Percentiles rank a stretch among this genome's conserved stretches.
Conservation (phyloP, 2,797 vertebrate genomes). For the Clarias pachynema region DNA sequence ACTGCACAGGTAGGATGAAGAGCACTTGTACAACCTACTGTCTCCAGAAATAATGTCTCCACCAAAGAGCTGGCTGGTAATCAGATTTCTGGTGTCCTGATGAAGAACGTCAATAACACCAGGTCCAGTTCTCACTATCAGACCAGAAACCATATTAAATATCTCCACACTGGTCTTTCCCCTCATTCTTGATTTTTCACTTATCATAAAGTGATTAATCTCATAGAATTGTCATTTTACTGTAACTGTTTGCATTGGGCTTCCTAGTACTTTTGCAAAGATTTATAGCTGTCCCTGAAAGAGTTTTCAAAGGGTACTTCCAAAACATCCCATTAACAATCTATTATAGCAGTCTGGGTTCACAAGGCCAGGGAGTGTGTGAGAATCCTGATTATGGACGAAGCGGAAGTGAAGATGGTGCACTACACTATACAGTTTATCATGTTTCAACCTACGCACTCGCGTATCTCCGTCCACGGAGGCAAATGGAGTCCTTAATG, state of each 20-base stretch:
- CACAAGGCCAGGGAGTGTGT: not conserved
- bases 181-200: constrained; percentile 19
- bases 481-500: not conserved
- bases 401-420: not conserved
- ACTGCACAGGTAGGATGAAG: not conserved
- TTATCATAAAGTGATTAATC: constrained; percentile 34
- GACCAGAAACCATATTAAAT: constrained; percentile 42
- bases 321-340: constrained; percentile 29
- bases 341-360: constrained; percentile 20
- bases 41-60: constrained; percentile 27
- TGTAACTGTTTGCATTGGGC: constrained; percentile 3
- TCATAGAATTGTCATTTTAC: not conserved
- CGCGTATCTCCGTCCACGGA: not conserved
- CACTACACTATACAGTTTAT: not conserved
- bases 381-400: constrained; percentile 27
- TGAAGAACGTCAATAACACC: constrained; percentile 10
- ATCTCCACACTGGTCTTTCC: constrained; percentile 32
- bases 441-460: not conserved
- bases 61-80: constrained; percentile 42
- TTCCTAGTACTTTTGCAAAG: constrained; percentile 1
- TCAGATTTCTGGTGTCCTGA: constrained; percentile 41
- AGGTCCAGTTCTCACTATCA: constrained; percentile 34
- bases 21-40: constrained; percentile 24
- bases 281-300: constrained; percentile 38
- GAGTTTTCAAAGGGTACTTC: constrained; percentile 30